These are phyloP conservation scores for Parnassius apollo DNA, from an alignment of 2,888 invertebrate genomes.

Conservation along the genomic window DNA sequence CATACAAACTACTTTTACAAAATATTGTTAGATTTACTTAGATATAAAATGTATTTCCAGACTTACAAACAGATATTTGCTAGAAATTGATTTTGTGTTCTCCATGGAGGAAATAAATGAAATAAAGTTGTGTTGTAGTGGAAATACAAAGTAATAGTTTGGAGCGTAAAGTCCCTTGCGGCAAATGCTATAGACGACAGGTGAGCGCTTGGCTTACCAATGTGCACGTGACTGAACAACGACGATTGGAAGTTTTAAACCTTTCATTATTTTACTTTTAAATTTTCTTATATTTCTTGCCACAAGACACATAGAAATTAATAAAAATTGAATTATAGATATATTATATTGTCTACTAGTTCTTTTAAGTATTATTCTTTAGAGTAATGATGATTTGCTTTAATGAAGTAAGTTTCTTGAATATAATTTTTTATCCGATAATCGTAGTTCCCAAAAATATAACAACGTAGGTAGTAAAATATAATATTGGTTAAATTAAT, in stretches of 20 bases:
- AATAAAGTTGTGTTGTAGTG: slow-evolving; percentile 20
- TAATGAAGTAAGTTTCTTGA: too few species aligned
- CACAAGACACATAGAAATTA: neutral
- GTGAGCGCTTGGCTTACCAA: slow-evolving; percentile 30
- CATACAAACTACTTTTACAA: too few species aligned
- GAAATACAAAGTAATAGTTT: slow-evolving; percentile 64
- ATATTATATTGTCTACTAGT: too few species aligned
- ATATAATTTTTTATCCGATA: too few species aligned
- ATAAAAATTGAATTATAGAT: too few species aligned
- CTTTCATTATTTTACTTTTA: neutral
- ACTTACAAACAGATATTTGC: neutral
- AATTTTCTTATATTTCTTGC: neutral
- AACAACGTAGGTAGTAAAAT: too few species aligned
- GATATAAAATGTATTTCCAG: neutral
- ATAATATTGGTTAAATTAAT: too few species aligned
- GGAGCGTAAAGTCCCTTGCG: slow-evolving; percentile 50
- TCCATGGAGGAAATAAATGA: neutral
- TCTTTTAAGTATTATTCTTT: too few species aligned
- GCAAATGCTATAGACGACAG: slow-evolving; percentile 62
- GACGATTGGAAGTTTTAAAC: neutral
- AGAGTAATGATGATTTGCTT: too few species aligned
- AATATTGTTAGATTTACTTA: too few species aligned
- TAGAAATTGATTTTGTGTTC: neutral
- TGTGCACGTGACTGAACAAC: neutral
- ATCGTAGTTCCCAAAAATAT: too few species aligned